Percentiles rank a stretch among this genome's conserved stretches.
phyloP scores from a whole-genome alignment of 2,888 invertebrate species.

The Agrochola litura region DNA sequence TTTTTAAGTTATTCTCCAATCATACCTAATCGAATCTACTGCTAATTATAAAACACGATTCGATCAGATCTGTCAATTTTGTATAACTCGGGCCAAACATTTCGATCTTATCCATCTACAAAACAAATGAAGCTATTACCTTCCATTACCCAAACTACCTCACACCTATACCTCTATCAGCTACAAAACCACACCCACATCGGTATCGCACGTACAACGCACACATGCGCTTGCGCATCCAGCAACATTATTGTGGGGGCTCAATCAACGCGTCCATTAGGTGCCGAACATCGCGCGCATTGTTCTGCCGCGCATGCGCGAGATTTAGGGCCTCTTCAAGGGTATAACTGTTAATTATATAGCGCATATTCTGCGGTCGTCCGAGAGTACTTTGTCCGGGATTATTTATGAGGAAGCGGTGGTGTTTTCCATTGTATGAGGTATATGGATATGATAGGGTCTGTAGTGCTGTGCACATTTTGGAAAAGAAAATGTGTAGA shows the following conservation, averaged over 20 bases:
- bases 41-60: background rate
- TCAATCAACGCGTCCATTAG: constrained; percentile 83
- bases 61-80: background rate
- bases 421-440: constrained; percentile 71
- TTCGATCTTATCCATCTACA: background rate
- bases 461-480: background rate
- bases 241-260: constrained; percentile 78
- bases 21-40: background rate
- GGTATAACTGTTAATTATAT: constrained; percentile 88
- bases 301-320: constrained; percentile 80
- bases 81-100: background rate
- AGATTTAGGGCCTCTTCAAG: constrained; percentile 86
- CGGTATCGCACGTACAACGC: constrained; percentile 43
- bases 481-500: background rate
- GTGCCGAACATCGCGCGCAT: constrained; percentile 83
- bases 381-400: constrained; percentile 80
- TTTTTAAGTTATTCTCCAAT: background rate
- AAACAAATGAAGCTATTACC: constrained; percentile 45
- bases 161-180: constrained; percentile 39
- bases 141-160: constrained; percentile 13
- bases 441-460: constrained; percentile 19
- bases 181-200: constrained; percentile 42
- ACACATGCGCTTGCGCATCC: constrained; percentile 62
- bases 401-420: constrained; percentile 78
- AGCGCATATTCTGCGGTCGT: constrained; percentile 79